These are phyloP conservation scores for Limulus polyphemus DNA, from an alignment of 2,888 invertebrate species.

Conservation along the genomic window DNA sequence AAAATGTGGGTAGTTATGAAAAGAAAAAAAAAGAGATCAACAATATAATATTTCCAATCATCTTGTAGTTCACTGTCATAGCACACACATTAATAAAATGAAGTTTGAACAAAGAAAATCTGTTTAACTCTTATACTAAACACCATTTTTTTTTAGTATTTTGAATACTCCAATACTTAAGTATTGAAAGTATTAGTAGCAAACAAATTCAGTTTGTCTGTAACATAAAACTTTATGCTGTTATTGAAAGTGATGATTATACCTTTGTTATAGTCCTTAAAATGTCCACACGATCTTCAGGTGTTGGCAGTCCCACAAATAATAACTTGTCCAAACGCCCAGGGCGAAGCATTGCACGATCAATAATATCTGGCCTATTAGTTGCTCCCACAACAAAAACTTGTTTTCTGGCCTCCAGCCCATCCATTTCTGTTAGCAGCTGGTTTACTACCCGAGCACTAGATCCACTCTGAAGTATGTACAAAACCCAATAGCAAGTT, in stretches of 20 bases:
- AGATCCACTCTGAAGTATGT: slow-evolving; percentile 47
- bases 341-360: slow-evolving; percentile 80
- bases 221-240: neutral
- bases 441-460: slow-evolving; percentile 87
- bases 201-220: slow-evolving; percentile 7
- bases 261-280: slow-evolving; percentile 77
- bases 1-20: too few relatives aligned
- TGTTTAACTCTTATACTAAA: neutral
- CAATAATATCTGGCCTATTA: slow-evolving; percentile 91
- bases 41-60: too few relatives aligned
- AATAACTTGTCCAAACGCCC: slow-evolving; percentile 82
- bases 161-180: neutral
- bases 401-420: slow-evolving; percentile 74
- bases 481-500: neutral
- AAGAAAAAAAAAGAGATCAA: too few relatives aligned
- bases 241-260: slow-evolving; percentile 11
- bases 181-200: slow-evolving; percentile 11
- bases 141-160: neutral
- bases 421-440: slow-evolving; percentile 96
- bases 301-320: slow-evolving; percentile 74
- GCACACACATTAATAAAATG: too few relatives aligned
- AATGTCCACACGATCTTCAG: slow-evolving; percentile 71
- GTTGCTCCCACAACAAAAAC: slow-evolving; percentile 94
- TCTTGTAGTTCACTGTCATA: too few relatives aligned
- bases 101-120: too few relatives aligned